phyloP scores from a whole-genome alignment of 1,140 invertebrate species.

The Anastatus disparis region DNA sequence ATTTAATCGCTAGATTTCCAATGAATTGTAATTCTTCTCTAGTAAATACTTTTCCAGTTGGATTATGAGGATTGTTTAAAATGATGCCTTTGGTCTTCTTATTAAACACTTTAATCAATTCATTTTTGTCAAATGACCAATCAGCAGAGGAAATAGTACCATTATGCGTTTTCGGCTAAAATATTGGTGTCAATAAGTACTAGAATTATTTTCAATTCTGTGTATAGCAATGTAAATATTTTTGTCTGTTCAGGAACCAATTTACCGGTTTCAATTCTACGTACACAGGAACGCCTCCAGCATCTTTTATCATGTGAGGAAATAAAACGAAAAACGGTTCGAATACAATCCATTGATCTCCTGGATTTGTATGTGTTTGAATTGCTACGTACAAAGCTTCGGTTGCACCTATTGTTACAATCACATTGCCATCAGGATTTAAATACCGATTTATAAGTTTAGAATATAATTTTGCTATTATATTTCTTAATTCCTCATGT shows the following conservation, averaged over 20 bases:
- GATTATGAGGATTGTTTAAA: conserved; percentile 96
- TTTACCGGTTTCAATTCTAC: conserved; percentile 87
- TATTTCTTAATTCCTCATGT: background rate
- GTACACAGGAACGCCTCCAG: conserved; percentile 82
- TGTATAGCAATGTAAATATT: background rate
- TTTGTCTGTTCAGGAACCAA: background rate
- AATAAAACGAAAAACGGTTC: conserved; percentile 99
- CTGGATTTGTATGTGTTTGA: conserved; percentile 83
- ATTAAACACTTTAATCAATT: conserved; percentile 87
- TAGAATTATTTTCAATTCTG: background rate
- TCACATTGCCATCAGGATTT: background rate
- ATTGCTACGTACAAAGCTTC: conserved; percentile 87
- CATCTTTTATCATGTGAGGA: conserved; percentile 89
- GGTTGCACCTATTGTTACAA: conserved; percentile 80
- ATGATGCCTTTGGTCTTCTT: conserved; percentile 94
- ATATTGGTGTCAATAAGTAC: background rate
- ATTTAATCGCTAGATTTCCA: conserved; percentile 90
- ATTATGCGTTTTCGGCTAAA: background rate
- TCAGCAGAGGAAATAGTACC: conserved; percentile 75
- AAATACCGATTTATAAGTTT: conserved; percentile 5
- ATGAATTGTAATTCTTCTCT: too few relatives aligned
- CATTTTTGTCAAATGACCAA: conserved; percentile 88
- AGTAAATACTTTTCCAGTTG: conserved; percentile 90
- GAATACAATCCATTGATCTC: too few relatives aligned
- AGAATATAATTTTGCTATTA: conserved; percentile 2